phyloP scores from a whole-genome alignment of 2,113 vertebrate genomes.

The Theropithecus gelada region DNA sequence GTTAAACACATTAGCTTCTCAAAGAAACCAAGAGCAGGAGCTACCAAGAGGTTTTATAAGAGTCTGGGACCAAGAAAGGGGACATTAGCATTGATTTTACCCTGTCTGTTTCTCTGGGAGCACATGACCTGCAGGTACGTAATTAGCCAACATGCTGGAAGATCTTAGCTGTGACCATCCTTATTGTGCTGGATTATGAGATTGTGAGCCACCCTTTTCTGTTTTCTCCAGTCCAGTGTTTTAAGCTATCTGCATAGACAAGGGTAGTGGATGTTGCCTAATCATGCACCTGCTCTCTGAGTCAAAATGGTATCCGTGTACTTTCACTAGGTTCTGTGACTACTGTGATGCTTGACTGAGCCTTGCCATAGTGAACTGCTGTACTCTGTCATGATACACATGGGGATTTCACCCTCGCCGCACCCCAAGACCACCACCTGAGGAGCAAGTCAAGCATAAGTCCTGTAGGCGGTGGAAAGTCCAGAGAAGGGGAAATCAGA shows the following conservation, averaged over 20 bases:
- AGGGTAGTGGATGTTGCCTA: neutral
- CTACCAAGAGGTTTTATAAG: neutral
- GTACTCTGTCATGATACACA: neutral
- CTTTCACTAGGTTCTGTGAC: neutral
- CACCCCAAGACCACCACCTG: neutral
- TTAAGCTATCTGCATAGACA: neutral
- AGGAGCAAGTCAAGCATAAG: conserved; percentile 26
- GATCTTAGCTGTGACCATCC: neutral
- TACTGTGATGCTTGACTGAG: neutral
- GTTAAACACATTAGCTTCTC: neutral
- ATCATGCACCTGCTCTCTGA: neutral
- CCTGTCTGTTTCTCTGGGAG: neutral
- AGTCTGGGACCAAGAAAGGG: neutral
- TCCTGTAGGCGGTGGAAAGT: conserved; percentile 41
- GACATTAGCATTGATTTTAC: neutral
- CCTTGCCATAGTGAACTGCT: neutral
- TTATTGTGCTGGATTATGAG: neutral
- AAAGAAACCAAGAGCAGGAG: neutral
- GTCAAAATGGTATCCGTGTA: neutral
- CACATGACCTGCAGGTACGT: too few species aligned
- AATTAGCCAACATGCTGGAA: neutral
- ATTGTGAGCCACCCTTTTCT: neutral
- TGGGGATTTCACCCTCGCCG: neutral
- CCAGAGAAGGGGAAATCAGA: neutral
- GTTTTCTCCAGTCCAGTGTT: neutral